A percentile compares a stretch with the other conserved stretches of the same genome.
These are phyloP conservation scores for Chelon auratus DNA, from an alignment of 2,797 vertebrate species.

Conservation along the genomic window DNA sequence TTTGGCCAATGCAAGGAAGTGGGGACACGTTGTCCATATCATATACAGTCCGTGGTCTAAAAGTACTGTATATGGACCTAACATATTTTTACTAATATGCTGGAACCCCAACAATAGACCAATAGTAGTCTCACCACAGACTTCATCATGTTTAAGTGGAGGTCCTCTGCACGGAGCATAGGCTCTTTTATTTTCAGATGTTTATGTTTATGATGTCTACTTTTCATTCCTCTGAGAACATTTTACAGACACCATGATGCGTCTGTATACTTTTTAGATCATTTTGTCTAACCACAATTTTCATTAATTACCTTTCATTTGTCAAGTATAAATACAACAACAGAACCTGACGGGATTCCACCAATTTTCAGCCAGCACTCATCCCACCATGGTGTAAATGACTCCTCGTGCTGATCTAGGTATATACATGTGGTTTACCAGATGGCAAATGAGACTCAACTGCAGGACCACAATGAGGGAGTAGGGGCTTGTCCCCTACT, in stretches of 20 bases:
- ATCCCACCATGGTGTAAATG: slow-evolving; percentile 47
- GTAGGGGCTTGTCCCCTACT: slow-evolving; percentile 46
- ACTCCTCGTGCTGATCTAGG: slow-evolving; percentile 50
- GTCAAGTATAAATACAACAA: slow-evolving; percentile 29
- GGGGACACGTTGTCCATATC: no score
- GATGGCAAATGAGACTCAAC: slow-evolving; percentile 67
- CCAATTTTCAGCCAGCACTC: slow-evolving; percentile 16
- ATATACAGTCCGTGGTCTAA: no score
- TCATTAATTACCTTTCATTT: slow-evolving; percentile 38
- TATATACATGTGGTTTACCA: slow-evolving; percentile 57
- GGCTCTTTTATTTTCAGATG: slow-evolving; percentile 53
- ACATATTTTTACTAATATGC: no score
- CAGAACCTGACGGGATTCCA: slow-evolving; percentile 21
- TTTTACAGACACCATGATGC: slow-evolving; percentile 23
- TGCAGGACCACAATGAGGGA: slow-evolving; percentile 34
- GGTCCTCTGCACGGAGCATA: slow-evolving; percentile 39
- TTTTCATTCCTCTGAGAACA: background rate
- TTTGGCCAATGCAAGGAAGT: no score
- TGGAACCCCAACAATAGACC: slow-evolving; percentile 45
- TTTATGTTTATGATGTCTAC: slow-evolving; percentile 31
- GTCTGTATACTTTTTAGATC: slow-evolving; percentile 21
- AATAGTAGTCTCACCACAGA: slow-evolving; percentile 45
- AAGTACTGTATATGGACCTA: no score
- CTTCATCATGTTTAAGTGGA: slow-evolving; percentile 54
- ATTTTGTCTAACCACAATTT: slow-evolving; percentile 14